Conservation (phyloP, 2,888 invertebrate genomes). For the Thymelicus lineola region DNA sequence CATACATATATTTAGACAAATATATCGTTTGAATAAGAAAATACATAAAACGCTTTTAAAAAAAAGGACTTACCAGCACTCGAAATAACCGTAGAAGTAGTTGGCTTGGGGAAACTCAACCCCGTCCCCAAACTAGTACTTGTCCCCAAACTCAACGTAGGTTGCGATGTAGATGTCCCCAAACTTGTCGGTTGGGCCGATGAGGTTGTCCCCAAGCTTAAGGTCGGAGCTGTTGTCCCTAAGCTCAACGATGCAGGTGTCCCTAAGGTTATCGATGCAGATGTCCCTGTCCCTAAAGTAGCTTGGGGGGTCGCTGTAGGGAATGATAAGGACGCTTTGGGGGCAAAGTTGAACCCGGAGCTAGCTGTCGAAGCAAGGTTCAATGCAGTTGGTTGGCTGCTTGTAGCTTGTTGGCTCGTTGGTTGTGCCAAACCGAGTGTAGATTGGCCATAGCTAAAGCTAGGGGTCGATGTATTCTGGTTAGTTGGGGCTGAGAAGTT, state of each 20-base stretch:
- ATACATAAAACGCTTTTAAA: too few species aligned
- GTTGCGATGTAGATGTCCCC: conserved; percentile 9
- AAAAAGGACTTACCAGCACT: conserved; percentile 48
- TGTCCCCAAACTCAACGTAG: conserved; percentile 43
- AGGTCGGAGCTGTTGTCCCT: conserved; percentile 43
- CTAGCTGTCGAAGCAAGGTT: conserved; percentile 8
- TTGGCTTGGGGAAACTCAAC: conserved; percentile 49
- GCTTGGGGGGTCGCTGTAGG: conserved; percentile 34
- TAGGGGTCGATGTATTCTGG: background rate
- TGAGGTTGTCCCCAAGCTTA: conserved; percentile 45
- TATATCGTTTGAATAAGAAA: too few species aligned
- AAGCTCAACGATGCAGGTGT: conserved; percentile 42
- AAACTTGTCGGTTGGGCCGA: background rate
- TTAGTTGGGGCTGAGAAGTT: background rate
- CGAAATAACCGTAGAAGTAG: conserved; percentile 49
- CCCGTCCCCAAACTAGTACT: background rate
- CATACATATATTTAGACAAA: too few species aligned
- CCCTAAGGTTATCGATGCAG: conserved; percentile 37
- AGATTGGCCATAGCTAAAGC: conserved; percentile 32
- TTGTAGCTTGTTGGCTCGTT: conserved; percentile 11
- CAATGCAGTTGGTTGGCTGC: conserved; percentile 13
- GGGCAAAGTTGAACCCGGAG: conserved; percentile 37
- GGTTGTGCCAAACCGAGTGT: conserved; percentile 36
- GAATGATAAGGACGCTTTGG: conserved; percentile 21
- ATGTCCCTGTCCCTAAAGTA: conserved; percentile 37